Base-by-base conservation (phyloP, 2,888 invertebrate genomes). In the Drosophila pseudotalamancana region DNA sequence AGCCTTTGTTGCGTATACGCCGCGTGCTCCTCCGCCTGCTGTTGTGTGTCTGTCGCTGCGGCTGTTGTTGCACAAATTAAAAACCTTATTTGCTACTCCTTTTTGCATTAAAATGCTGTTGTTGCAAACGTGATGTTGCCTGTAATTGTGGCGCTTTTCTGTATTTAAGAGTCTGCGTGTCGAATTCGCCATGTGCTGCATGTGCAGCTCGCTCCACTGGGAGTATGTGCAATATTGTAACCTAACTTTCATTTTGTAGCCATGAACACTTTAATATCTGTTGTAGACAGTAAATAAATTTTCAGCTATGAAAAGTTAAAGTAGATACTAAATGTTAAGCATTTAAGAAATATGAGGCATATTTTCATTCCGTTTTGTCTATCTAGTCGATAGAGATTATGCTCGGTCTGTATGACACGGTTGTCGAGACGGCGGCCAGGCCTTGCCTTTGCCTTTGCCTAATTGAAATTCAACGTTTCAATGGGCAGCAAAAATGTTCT, bases 51-150 rank as follows among this genome's bases (percentile, higher is more conserved):
- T 42, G 45, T 25, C 37, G 40, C 16, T 6, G 43, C 43, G 34
- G 14, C 42, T 21, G 51, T 42, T 42, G 70, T 55, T 75, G 75
- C 76, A 69, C 73, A 76, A 81, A 80, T 80, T 79, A 79, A 80
- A 80, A 79, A 77, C 72, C 51, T 69, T 67, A 68, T 60, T 56
- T 35, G 48, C 56, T 56, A 49, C 62, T 69, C 64, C 69, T 63
- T 63, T 55, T 61, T 72, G 61, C 82, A 77, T 77, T 75, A 82
- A 79, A 79, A 76, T 73, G 68, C 59, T 82, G 73, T 71, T 80
- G 67, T 63, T 57, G 50, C 46, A 73, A 78, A 81, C 81, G 79
- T 79, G 79, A 73, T 63, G 77, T 56, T 46, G 56, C 43, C 59
- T 65, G 59, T 65, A 80, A 80, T 78, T 80, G 83, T 68, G 69